These are phyloP conservation scores for Cerastis leucographa DNA, from an alignment of 2,888 invertebrate genomes.

Conservation along the genomic window DNA sequence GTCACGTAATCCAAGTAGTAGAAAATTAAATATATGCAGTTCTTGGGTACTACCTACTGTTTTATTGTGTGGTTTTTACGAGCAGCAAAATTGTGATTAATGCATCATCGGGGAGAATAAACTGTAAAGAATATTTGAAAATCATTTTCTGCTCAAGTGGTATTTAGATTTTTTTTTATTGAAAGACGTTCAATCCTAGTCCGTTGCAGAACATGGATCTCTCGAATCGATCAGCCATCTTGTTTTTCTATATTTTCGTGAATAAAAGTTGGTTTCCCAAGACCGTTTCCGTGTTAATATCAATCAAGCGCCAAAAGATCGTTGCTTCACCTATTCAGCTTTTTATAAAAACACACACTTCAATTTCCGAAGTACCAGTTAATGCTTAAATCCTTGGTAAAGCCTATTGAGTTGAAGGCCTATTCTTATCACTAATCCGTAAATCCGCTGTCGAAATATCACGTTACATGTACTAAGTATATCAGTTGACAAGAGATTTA, in stretches of 20 bases:
- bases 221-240: not conserved
- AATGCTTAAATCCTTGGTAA: not conserved
- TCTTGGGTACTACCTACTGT: not conserved
- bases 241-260: not conserved
- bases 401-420: not conserved
- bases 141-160: not conserved
- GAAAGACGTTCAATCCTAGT: too few relatives aligned
- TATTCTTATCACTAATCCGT: conserved; percentile 2
- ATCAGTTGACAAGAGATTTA: not conserved
- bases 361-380: not conserved
- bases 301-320: not conserved
- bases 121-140: not conserved
- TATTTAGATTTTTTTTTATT: not conserved
- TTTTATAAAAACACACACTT: not conserved
- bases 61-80: not conserved
- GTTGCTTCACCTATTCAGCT: not conserved
- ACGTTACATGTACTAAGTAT: not conserved
- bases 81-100: not conserved
- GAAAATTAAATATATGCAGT: not conserved
- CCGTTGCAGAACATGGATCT: not conserved
- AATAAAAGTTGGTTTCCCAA: not conserved
- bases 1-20: conserved; percentile 27
- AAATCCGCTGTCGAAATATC: conserved; percentile 15
- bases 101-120: not conserved
- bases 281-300: not conserved